Percentiles rank a stretch among this genome's conserved stretches.
Conservation (phyloP, 2,113 vertebrate species). For the Bos javanicus region DNA sequence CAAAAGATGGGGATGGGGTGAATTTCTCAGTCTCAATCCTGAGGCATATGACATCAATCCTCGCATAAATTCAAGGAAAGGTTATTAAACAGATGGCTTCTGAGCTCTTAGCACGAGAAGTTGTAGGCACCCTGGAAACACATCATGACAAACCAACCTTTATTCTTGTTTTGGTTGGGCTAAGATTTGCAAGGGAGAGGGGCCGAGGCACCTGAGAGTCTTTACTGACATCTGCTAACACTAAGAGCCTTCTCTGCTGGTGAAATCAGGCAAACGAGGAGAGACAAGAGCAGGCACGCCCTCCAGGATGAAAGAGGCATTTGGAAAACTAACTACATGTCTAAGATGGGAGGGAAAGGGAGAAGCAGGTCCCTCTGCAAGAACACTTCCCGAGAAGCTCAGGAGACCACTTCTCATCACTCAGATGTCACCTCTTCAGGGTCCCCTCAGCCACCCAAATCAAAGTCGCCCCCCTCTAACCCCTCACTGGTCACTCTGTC, state of each 20-base stretch:
- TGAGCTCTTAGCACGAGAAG: conserved; percentile 16
- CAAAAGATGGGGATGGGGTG: not conserved
- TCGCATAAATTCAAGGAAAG: conserved; percentile 41
- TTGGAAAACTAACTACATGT: not conserved
- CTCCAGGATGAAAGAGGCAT: not conserved
- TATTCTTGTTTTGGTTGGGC: not conserved
- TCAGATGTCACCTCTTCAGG: not conserved
- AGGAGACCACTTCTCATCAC: not conserved
- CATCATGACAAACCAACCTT: not conserved
- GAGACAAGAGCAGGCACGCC: not conserved
- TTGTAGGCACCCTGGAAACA: not conserved
- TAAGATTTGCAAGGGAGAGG: not conserved
- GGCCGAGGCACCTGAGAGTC: not conserved
- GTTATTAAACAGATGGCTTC: conserved; percentile 55
- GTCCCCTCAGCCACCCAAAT: not conserved
- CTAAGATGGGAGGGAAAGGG: not conserved
- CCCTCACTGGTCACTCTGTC: not conserved
- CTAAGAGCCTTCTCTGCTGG: not conserved
- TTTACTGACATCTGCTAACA: conserved; percentile 33
- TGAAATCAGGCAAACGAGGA: not conserved
- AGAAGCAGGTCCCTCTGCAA: not conserved
- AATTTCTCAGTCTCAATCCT: conserved; percentile 29
- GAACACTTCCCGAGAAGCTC: not conserved
- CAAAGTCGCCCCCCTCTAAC: not conserved
- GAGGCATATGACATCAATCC: conserved; percentile 27